Evolutionary conservation across 2,113 vertebrate species (phyloP).

Genomic region (Micronisus gabar): DNA sequence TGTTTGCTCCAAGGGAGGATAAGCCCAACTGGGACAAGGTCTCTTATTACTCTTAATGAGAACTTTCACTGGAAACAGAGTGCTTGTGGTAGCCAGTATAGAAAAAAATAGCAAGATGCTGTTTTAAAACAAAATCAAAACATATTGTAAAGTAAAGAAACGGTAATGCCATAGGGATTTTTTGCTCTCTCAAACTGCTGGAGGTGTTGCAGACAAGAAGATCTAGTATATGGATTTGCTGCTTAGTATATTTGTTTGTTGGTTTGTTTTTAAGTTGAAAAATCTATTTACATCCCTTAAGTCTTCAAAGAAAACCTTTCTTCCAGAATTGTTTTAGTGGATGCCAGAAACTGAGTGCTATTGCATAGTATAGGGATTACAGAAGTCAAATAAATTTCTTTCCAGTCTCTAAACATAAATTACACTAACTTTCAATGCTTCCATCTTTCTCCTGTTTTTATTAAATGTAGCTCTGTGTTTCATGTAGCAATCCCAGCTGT

Average conservation of each 20-base stretch:
- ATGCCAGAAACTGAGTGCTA: not conserved
- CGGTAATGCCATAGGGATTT: not conserved
- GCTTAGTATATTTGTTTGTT: not conserved
- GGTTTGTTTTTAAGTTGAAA: conserved; percentile 13
- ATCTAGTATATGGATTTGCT: not conserved
- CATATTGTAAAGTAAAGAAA: not conserved
- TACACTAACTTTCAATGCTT: not conserved
- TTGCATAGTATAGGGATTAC: not conserved
- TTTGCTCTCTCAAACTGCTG: not conserved
- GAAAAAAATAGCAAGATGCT: not conserved
- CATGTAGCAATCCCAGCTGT: not conserved
- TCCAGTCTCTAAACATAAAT: not conserved
- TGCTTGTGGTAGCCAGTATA: not conserved
- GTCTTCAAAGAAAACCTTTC: not conserved
- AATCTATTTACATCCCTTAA: conserved; percentile 14
- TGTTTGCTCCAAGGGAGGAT: not conserved
- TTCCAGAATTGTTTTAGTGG: not conserved
- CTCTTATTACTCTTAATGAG: not conserved
- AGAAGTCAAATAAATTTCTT: not conserved
- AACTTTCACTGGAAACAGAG: not conserved
- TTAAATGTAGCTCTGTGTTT: not conserved
- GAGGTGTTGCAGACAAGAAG: not conserved
- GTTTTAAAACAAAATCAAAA: not conserved
- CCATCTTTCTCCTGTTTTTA: not conserved
- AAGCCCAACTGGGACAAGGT: not conserved